Percentiles rank a stretch among this genome's conserved stretches.
These are phyloP conservation scores for Acrocephalus kingi DNA, from an alignment of 2,113 vertebrate species.

Conservation along the genomic window DNA sequence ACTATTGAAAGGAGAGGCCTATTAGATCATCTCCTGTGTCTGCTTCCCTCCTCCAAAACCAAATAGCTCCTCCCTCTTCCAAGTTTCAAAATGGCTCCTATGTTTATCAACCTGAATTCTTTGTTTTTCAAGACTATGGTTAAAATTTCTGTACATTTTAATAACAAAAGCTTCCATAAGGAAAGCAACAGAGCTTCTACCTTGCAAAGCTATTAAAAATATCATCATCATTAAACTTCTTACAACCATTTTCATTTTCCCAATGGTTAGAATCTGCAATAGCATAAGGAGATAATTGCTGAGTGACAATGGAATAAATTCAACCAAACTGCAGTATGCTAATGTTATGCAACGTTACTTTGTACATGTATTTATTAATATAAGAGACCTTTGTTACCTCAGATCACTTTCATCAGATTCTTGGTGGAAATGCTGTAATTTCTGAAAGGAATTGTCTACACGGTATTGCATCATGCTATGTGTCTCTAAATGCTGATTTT, in stretches of 20 bases:
- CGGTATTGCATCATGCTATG: conserved; percentile 42
- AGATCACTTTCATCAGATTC: conserved; percentile 53
- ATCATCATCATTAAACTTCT: neutral
- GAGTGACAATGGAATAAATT: conserved; percentile 16
- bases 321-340: neutral
- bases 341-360: neutral
- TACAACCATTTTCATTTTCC: neutral
- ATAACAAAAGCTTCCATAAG: neutral
- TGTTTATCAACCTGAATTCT: neutral
- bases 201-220: neutral
- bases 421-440: conserved; percentile 49
- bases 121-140: neutral
- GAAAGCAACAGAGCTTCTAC: neutral
- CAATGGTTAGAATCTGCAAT: conserved; percentile 12
- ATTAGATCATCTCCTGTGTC: neutral
- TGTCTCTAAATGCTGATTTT: conserved; percentile 56
- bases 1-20: neutral
- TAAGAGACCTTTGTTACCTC: conserved; percentile 45
- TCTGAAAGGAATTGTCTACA: conserved; percentile 46
- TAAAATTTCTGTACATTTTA: neutral
- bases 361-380: conserved; percentile 35
- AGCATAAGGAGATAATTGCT: conserved; percentile 24
- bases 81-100: neutral
- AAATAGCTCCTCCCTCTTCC: neutral
- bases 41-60: neutral